These are phyloP conservation scores for Ptychochromis oligacanthus DNA, from an alignment of 2,113 vertebrate genomes.

Conservation along the genomic window DNA sequence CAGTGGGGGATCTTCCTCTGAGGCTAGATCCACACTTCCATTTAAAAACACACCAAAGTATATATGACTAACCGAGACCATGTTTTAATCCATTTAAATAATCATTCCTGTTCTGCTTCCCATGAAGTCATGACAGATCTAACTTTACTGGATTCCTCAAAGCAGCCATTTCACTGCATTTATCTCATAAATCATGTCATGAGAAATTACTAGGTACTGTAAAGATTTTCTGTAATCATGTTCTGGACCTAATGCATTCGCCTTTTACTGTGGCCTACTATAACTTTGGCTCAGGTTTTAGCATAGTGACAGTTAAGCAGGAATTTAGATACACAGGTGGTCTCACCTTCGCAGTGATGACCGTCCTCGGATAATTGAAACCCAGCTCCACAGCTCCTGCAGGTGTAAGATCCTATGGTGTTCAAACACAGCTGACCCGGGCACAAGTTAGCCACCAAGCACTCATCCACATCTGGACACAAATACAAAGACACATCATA, in stretches of 20 bases:
- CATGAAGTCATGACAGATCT: slow-evolving; percentile 75
- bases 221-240: slow-evolving; percentile 54
- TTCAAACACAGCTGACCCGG: slow-evolving; percentile 81
- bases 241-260: not conserved
- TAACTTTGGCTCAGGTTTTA: not conserved
- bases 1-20: slow-evolving; percentile 66
- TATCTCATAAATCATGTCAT: slow-evolving; percentile 72
- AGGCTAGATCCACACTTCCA: slow-evolving; percentile 55
- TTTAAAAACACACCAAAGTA: slow-evolving; percentile 53
- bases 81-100: slow-evolving; percentile 64
- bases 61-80: slow-evolving; percentile 56
- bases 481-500: slow-evolving; percentile 56
- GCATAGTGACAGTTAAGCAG: not conserved
- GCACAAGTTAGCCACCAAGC: slow-evolving; percentile 73
- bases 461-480: slow-evolving; percentile 74
- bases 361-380: slow-evolving; percentile 69
- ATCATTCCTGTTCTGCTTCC: slow-evolving; percentile 62
- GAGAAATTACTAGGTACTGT: slow-evolving; percentile 47
- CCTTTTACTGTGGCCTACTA: not conserved
- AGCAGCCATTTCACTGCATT: slow-evolving; percentile 56
- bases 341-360: slow-evolving; percentile 79
- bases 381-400: slow-evolving; percentile 76
- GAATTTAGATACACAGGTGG: not conserved
- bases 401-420: slow-evolving; percentile 80
- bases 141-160: slow-evolving; percentile 58